Base-by-base conservation (phyloP, 2,888 invertebrate genomes). In the Notodonta dromedarius region DNA sequence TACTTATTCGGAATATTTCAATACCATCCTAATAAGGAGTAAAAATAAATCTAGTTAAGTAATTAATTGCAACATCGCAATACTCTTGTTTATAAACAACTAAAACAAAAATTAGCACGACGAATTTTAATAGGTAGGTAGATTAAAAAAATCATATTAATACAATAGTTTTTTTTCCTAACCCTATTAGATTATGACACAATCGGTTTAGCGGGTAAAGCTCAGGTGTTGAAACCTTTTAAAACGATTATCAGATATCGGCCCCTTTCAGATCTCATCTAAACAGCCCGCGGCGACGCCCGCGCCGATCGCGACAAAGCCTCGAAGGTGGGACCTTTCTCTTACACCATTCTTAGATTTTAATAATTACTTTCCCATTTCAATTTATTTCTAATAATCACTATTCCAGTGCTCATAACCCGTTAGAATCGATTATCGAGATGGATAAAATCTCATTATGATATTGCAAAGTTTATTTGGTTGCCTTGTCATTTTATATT, bases 181-280 rank as follows among this genome's bases (percentile, higher is more conserved):
- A 67, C 75, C 65, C 60, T 62, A 78, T 79, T 78, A 73, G 73
- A 75, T 77, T 73, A 76, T 73, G 61, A 59, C 68, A 71, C 74
- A 69, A 71, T 73, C 69, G 71, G 73, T 72, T 73, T 73, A 67
- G 73, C 70, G 70, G 61, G 67, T 71, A 65, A 74, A 71, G 74
- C 74, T 73, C 65, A 71, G 75, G 79, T 80, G 85, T 80, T 84
- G 84, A 85, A 85, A 82, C 77, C 77, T 81, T 77, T 80, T 80
- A 79, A 82, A 83, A 78, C 79, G 78, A 82, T 83, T 84, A 85
- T 85, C 82, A 80, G 83, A 82, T 83, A 84, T 80, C 79, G 81
- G 73, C 75, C 72, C 73, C 71, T 73, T 74, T 70, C 76, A 84
- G 87, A 90, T 89, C 71, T 70, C 83, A 89, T 89, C 87, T 81